Base-by-base conservation (phyloP, 2,113 vertebrate species). In the Otis tarda region DNA sequence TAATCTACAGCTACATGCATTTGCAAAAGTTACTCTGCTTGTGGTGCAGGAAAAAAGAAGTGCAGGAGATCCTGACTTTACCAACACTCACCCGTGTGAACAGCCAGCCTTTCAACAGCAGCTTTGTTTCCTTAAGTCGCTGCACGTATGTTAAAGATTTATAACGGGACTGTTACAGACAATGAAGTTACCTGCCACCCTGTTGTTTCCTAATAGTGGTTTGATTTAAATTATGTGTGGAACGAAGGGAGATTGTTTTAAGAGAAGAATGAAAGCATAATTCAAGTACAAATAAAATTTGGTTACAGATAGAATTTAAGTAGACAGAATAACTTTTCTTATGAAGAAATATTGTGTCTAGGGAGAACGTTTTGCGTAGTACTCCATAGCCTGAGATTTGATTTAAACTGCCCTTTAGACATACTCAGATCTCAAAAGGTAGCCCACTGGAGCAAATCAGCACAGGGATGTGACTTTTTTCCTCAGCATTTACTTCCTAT, bases 121-220 rank as follows among this genome's bases (percentile, higher is more conserved):
- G 19, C 11, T 94, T 81, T 49, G 14, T 87, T 84, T 93, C 49
- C 60, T 23, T 0, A 21, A 94, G 23, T 49, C 55, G 53, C 73
- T 39, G 43, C 67, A 69, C 61, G 56, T 12, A 33, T 27, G 59
- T 80, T 53, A 60, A 93, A 78, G 57, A 77, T 90, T 87, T 68
- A 60, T 43, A 80, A n/a, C 1, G 0, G 55, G 28, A 12, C 60
- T 49, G 11, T 10, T 57, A 31, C 0, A 68, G 56, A 59, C 47
- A 78, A 35, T 3, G 17, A 87, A n/a, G 52, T 68, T 75, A 11
- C 28, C 21, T 53, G 39, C 45, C 33, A 60, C 31, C n/a, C 30
- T 49, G 33, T 5, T 67, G 41, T 81, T 89, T 78, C 83, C 49
- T 45, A 35, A 41, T n/a, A 84, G 43, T 17, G 9, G 3, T 37